These are phyloP conservation scores for Propsilocerus akamusi DNA, from an alignment of 1,140 invertebrate species.

Conservation along the genomic window DNA sequence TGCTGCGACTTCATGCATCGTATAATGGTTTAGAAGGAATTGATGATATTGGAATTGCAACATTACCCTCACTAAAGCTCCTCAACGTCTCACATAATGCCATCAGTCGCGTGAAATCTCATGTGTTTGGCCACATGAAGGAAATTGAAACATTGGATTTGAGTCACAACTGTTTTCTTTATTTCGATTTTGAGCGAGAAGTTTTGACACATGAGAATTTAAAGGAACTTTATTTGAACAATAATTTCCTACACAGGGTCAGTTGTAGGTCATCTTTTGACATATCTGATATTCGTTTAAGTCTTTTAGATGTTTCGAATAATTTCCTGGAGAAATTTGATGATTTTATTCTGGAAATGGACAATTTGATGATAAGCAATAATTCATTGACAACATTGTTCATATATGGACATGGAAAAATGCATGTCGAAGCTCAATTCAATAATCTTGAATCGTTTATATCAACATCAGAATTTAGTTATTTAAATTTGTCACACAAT, in stretches of 20 bases:
- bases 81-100: background rate
- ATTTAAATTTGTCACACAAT: background rate
- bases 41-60: background rate
- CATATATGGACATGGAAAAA: background rate
- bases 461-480: background rate
- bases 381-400: background rate
- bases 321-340: background rate
- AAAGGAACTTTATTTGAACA: background rate
- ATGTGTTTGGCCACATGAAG: background rate
- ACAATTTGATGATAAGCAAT: background rate
- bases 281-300: too few species aligned
- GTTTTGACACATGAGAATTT: background rate
- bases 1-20: background rate
- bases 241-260: background rate
- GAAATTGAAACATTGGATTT: background rate
- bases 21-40: background rate
- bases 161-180: background rate
- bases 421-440: background rate
- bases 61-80: background rate
- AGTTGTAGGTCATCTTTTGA: background rate
- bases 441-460: background rate
- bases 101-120: background rate
- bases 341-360: background rate
- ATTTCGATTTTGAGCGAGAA: background rate
- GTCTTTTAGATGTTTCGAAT: background rate